These are phyloP conservation scores for Ochropleura plecta DNA, from an alignment of 2,888 invertebrate species.

Conservation along the genomic window DNA sequence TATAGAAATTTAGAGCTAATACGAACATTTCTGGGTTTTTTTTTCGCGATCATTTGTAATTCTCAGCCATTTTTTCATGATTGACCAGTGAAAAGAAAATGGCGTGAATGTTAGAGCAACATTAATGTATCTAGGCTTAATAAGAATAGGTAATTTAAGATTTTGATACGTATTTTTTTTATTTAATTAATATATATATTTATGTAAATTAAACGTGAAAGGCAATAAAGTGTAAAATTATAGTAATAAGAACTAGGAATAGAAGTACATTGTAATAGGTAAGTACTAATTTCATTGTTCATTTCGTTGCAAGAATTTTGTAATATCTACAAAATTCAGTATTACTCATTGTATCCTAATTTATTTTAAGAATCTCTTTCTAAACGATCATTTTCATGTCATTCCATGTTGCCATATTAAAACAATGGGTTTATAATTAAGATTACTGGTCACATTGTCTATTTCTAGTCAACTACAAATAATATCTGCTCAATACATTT, in stretches of 20 bases:
- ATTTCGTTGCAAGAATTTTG: slow-evolving; percentile 1
- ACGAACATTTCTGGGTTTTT: background rate
- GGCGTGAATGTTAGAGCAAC: background rate
- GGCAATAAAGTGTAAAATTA: slow-evolving; percentile 15
- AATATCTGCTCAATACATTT: slow-evolving; percentile 30
- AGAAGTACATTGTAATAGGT: background rate
- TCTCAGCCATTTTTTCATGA: background rate
- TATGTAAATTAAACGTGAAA: slow-evolving; percentile 9
- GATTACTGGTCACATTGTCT: slow-evolving; percentile 56
- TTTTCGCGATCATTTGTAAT: background rate
- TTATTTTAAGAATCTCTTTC: slow-evolving; percentile 27
- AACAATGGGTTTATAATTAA: slow-evolving; percentile 26
- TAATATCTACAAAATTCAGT: slow-evolving; percentile 25
- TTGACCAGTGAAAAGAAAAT: slow-evolving; percentile 7
- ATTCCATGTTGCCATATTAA: slow-evolving; percentile 57
- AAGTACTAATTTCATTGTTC: background rate
- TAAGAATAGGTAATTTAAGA: background rate
- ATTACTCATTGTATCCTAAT: slow-evolving; percentile 19
- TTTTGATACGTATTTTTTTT: background rate
- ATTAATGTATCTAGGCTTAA: too few species aligned
- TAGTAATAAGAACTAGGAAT: background rate
- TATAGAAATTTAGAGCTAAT: background rate
- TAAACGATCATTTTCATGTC: slow-evolving; percentile 25
- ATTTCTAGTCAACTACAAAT: slow-evolving; percentile 60
- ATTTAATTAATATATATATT: background rate